Percentiles rank a stretch among this genome's conserved stretches.
phyloP scores from a whole-genome alignment of 2,797 vertebrate genomes.

The Melanotaenia trifasciata region DNA sequence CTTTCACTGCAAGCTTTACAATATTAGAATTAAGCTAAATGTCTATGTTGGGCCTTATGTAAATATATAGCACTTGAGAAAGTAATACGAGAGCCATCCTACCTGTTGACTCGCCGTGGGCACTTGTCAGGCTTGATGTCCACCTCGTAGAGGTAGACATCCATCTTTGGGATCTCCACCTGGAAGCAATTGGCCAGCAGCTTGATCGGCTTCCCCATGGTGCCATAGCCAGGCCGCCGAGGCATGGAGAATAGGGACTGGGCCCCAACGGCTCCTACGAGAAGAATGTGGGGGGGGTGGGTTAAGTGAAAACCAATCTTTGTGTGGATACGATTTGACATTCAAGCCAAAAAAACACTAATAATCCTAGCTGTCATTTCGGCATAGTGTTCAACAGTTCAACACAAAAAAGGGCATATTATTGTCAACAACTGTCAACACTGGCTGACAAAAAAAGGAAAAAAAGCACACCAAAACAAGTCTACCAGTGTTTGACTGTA shows the following conservation, averaged over 20 bases:
- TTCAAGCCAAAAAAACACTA: not conserved
- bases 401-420: no score
- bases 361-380: not conserved
- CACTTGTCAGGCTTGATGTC: constrained; percentile 99
- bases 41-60: not conserved
- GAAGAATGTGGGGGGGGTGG: not conserved
- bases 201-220: constrained; percentile 99
- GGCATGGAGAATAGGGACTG: constrained; percentile 97
- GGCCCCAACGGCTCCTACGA: constrained; percentile 93
- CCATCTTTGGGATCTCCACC: constrained; percentile 99
- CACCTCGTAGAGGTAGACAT: constrained; percentile 99
- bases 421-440: not conserved
- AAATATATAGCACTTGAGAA: not conserved
- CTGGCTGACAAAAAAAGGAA: not conserved
- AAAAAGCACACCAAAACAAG: not conserved
- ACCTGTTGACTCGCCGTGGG: constrained; percentile 98
- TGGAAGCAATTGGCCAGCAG: constrained; percentile 99
- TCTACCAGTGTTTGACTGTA: not conserved
- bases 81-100: constrained; percentile 19
- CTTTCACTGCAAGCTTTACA: not conserved
- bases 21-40: not conserved
- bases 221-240: constrained; percentile 98
- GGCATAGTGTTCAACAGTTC: not conserved
- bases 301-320: not conserved
- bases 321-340: not conserved